phyloP scores from a whole-genome alignment of 2,113 vertebrate genomes.

The Haemorhous mexicanus region DNA sequence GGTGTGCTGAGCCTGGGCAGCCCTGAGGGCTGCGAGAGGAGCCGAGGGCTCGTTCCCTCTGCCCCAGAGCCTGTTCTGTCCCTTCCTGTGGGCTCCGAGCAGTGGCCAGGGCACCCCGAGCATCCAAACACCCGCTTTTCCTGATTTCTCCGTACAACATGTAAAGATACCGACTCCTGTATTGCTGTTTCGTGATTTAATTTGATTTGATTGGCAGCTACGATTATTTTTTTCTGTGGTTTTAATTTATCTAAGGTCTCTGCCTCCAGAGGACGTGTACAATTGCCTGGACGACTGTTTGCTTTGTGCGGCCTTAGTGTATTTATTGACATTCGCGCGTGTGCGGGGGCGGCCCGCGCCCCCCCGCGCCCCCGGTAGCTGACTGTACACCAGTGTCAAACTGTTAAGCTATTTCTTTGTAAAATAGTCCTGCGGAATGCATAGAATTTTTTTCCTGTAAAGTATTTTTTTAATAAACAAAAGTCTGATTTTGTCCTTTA shows the following conservation, averaged over 20 bases:
- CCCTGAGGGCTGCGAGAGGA: not conserved
- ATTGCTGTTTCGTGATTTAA: conserved; percentile 67
- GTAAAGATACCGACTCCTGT: conserved; percentile 67
- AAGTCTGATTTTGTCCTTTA: conserved; percentile 77
- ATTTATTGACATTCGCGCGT: conserved; percentile 75
- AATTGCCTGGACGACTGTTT: conserved; percentile 77
- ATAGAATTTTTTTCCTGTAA: conserved; percentile 79
- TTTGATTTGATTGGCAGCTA: conserved; percentile 77
- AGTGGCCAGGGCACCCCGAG: not conserved
- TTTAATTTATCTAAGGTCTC: conserved; percentile 76
- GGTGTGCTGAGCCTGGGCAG: not conserved
- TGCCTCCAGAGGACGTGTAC: conserved; percentile 73
- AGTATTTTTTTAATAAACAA: conserved; percentile 95
- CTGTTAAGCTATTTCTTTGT: conserved; percentile 80
- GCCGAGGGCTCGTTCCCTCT: not conserved
- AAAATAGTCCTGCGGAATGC: conserved; percentile 80
- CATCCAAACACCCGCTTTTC: not conserved
- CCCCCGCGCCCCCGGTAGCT: conserved; percentile 65
- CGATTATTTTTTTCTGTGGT: conserved; percentile 70
- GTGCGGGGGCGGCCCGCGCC: conserved; percentile 14
- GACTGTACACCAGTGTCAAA: conserved; percentile 74
- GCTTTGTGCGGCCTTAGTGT: conserved; percentile 74
- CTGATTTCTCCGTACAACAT: conserved; percentile 44
- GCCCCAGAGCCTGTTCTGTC: not conserved
- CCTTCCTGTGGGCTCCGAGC: not conserved